Conservation (phyloP, 2,888 invertebrate genomes). For the Ennomos quercinarius region DNA sequence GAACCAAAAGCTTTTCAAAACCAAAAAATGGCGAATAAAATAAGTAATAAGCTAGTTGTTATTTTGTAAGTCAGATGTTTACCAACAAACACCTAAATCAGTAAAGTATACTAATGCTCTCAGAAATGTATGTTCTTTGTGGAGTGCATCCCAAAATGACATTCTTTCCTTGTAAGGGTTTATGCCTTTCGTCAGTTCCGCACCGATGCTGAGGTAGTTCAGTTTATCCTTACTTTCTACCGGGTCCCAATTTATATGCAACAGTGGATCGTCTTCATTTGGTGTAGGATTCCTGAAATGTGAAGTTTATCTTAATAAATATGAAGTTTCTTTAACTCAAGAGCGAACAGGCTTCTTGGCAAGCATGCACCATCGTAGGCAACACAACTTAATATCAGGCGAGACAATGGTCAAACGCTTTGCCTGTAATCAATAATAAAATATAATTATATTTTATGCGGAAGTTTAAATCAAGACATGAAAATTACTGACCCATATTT, state of each 20-base stretch:
- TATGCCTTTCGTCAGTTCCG: constrained; percentile 73
- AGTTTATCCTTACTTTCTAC: constrained; percentile 66
- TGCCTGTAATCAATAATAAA: too few relatives aligned
- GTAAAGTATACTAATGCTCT: constrained; percentile 67
- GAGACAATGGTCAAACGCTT: too few relatives aligned
- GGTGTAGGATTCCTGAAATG: constrained; percentile 74
- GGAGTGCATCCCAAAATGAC: constrained; percentile 76
- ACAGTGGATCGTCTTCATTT: constrained; percentile 63
- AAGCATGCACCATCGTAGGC: too few relatives aligned
- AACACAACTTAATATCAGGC: too few relatives aligned
- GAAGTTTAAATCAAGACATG: background rate
- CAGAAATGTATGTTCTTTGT: constrained; percentile 63
- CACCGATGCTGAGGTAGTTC: constrained; percentile 73
- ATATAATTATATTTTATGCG: too few relatives aligned
- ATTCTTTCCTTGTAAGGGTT: constrained; percentile 77
- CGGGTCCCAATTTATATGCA: constrained; percentile 77
- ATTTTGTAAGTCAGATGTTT: constrained; percentile 4
- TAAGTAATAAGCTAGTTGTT: too few relatives aligned
- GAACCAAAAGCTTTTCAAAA: too few relatives aligned
- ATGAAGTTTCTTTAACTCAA: too few relatives aligned
- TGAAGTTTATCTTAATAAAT: background rate
- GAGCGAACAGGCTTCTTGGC: too few relatives aligned
- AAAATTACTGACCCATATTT: constrained; percentile 70
- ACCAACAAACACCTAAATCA: constrained; percentile 67
- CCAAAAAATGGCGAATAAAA: too few relatives aligned